phyloP scores from a whole-genome alignment of 53 echinoderm and acorn worm species.

The Apostichopus leukothele region DNA sequence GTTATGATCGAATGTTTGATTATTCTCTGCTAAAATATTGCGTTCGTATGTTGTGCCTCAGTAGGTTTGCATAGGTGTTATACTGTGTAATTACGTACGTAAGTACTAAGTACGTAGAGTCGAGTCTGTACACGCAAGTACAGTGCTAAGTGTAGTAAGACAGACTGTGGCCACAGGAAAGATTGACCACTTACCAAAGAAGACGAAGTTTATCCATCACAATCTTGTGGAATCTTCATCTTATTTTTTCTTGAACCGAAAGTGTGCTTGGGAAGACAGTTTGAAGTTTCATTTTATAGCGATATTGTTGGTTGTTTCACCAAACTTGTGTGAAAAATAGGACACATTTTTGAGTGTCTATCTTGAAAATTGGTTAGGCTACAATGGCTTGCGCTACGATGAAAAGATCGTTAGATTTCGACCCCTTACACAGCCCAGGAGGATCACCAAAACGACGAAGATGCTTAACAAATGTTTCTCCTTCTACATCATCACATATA shows the following conservation, averaged over 20 bases:
- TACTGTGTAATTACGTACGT: too few relatives aligned
- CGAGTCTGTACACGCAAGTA: too few relatives aligned
- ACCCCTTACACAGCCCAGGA: constrained; percentile 94
- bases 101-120: too few relatives aligned
- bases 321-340: background rate
- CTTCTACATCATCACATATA: constrained; percentile 80
- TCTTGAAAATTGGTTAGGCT: background rate
- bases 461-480: constrained; percentile 83
- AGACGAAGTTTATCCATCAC: background rate
- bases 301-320: background rate
- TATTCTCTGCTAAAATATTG: background rate
- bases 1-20: constrained; percentile 2
- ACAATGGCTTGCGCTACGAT: constrained; percentile 99
- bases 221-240: background rate
- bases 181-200: background rate
- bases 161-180: too few relatives aligned
- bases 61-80: too few relatives aligned
- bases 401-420: constrained; percentile 99
- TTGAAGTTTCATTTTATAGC: background rate
- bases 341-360: constrained; percentile 18
- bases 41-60: too few relatives aligned
- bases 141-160: too few relatives aligned
- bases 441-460: constrained; percentile 92
- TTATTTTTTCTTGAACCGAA: background rate
- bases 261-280: background rate